Evolutionary conservation across 1,140 invertebrate species (phyloP).

Genomic region (Berghia stephanieae): DNA sequence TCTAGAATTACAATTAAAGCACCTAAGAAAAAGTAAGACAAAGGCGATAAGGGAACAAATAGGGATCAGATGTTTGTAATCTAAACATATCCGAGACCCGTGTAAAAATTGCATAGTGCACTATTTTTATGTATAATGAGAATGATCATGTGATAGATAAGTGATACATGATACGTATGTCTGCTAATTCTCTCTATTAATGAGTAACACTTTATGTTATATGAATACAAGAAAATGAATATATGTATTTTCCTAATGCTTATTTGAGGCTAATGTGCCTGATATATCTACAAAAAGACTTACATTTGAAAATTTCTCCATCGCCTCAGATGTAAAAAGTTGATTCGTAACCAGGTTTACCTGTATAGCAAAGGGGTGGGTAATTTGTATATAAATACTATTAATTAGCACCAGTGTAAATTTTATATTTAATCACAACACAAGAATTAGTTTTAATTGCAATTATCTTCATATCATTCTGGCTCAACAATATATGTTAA

Average conservation of each 20-base stretch:
- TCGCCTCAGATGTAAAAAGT: constrained; percentile 78
- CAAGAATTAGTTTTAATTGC: background rate
- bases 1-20: no score
- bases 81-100: no score
- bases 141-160: no score
- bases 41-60: no score
- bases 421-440: background rate
- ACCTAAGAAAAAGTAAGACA: no score
- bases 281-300: constrained; percentile 35
- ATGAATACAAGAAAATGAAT: no score
- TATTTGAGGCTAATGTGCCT: background rate
- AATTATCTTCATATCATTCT: background rate
- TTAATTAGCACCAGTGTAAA: background rate
- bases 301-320: constrained; percentile 54
- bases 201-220: no score
- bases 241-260: background rate
- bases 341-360: constrained; percentile 93
- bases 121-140: no score
- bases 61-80: no score
- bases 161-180: no score
- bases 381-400: background rate
- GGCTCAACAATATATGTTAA: background rate
- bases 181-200: no score
- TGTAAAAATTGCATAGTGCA: no score
- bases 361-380: constrained; percentile 50